Conservation (phyloP, 2,113 vertebrate genomes). For the Bettongia penicillata region DNA sequence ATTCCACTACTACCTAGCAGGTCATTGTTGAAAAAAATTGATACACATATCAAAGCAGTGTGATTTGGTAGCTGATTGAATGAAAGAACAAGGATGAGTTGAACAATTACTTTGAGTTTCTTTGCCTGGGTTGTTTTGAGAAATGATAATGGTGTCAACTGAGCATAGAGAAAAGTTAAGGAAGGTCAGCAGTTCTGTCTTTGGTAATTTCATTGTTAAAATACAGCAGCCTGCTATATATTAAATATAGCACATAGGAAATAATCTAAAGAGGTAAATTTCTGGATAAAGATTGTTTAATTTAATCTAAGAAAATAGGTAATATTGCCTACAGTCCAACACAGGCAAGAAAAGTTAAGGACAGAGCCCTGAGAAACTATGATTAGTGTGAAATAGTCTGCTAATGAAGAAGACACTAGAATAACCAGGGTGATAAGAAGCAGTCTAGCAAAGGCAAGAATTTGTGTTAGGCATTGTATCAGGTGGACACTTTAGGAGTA, state of each 20-base stretch:
- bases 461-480: too few species aligned
- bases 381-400: neutral
- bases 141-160: neutral
- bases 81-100: constrained; percentile 38
- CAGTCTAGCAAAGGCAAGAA: constrained; percentile 14
- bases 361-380: neutral
- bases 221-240: too few species aligned
- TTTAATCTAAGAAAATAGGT: too few species aligned
- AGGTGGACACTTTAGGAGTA: too few species aligned
- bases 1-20: too few species aligned
- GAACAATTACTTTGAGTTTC: constrained; percentile 39
- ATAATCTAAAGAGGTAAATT: too few species aligned
- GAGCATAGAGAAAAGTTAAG: constrained; percentile 35
- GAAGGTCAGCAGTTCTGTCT: constrained; percentile 39
- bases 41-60: too few species aligned
- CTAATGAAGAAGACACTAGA: constrained; percentile 10
- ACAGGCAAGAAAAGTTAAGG: neutral
- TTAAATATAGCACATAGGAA: too few species aligned
- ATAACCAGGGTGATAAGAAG: constrained; percentile 22
- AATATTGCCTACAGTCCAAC: neutral
- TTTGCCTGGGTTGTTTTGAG: constrained; percentile 35
- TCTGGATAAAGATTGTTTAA: too few species aligned
- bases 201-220: neutral
- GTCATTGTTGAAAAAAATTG: too few species aligned
- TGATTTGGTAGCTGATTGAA: neutral